Evolutionary conservation across 2,113 vertebrate species (phyloP).

Genomic region (Xenopus tropicalis): DNA sequence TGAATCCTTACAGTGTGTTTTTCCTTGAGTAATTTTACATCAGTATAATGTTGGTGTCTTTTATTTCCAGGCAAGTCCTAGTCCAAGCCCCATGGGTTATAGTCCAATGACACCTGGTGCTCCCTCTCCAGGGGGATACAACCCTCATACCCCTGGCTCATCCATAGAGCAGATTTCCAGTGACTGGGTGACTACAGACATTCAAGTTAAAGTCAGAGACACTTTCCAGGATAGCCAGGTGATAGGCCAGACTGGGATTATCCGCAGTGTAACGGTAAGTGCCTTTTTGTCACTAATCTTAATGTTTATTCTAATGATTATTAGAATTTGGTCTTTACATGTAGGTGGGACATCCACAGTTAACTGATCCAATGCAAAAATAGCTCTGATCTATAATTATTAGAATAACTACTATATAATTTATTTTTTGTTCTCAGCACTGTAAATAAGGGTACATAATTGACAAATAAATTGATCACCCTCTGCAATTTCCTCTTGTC

Average conservation of each 20-base stretch:
- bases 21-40: neutral
- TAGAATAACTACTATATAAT: too few relatives aligned
- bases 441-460: too few relatives aligned
- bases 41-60: neutral
- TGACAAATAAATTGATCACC: too few relatives aligned
- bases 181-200: conserved; percentile 93
- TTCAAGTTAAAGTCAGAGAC: conserved; percentile 86
- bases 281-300: neutral
- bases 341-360: too few relatives aligned
- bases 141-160: conserved; percentile 89
- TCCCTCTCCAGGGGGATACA: conserved; percentile 89
- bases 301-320: neutral
- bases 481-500: too few relatives aligned
- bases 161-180: conserved; percentile 87
- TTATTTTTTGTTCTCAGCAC: too few relatives aligned
- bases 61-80: conserved; percentile 79
- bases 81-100: conserved; percentile 88
- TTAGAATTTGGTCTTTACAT: too few relatives aligned
- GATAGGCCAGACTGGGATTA: conserved; percentile 81
- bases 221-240: conserved; percentile 81
- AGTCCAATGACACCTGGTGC: conserved; percentile 94
- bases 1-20: neutral
- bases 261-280: conserved; percentile 84
- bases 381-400: too few relatives aligned
- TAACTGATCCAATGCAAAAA: too few relatives aligned